Conservation (phyloP, 2,113 vertebrate species). For the Corythornis vintsioides region DNA sequence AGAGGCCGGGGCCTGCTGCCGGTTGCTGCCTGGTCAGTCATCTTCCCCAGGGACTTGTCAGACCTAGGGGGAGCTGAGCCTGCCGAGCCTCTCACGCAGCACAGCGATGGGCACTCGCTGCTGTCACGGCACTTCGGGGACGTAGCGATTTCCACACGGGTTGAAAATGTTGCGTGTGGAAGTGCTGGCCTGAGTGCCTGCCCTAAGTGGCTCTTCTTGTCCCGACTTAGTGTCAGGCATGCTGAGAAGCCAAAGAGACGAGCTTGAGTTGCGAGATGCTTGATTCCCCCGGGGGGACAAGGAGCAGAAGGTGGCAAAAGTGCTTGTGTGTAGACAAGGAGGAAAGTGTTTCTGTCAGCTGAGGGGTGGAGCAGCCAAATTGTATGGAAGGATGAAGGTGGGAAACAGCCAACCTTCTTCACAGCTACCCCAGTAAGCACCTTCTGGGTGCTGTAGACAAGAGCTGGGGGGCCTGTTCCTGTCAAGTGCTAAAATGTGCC, state of each 20-base stretch:
- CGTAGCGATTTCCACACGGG: rapidly evolving
- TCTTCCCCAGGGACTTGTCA: background rate
- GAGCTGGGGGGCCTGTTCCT: background rate
- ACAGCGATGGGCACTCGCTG: rapidly evolving
- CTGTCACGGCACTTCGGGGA: background rate
- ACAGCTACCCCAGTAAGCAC: constrained; percentile 1
- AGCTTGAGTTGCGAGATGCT: background rate
- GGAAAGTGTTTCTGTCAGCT: background rate
- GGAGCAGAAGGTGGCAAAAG: background rate
- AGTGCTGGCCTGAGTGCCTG: background rate
- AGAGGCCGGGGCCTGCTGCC: background rate
- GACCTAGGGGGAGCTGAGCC: background rate
- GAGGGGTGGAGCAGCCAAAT: background rate
- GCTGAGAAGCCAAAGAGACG: background rate
- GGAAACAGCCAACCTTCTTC: background rate
- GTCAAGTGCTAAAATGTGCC: background rate
- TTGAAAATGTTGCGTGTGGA: too few relatives aligned
- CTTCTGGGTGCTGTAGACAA: background rate
- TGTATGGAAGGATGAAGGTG: rapidly evolving
- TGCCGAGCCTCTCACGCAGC: rapidly evolving
- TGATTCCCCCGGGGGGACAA: background rate
- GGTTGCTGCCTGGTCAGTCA: background rate
- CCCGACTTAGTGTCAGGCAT: background rate
- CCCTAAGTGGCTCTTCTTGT: background rate
- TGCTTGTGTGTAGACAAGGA: rapidly evolving